These are phyloP conservation scores for Conopomorpha cramerella DNA, from an alignment of 1,140 invertebrate species.

Conservation along the genomic window DNA sequence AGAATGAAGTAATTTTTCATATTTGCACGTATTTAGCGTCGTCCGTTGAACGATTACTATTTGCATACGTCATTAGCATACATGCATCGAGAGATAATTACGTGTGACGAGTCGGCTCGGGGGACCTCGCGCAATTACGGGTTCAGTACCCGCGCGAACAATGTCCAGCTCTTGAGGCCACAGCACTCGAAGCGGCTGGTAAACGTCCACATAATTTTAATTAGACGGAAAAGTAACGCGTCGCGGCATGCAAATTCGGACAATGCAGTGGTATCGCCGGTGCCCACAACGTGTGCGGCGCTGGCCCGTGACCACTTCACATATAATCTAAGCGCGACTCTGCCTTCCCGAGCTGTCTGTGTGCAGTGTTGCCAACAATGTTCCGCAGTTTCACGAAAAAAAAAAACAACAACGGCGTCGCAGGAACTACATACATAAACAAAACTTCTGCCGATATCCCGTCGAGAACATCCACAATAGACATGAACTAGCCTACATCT, in stretches of 20 bases:
- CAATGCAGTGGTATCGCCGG: constrained; percentile 27
- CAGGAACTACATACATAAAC: too few species aligned
- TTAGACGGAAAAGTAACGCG: constrained; percentile 31
- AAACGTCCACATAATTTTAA: constrained; percentile 26
- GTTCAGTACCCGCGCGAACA: background rate
- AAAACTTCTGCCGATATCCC: too few species aligned
- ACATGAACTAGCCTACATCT: too few species aligned
- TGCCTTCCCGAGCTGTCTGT: constrained; percentile 11
- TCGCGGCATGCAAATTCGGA: constrained; percentile 40
- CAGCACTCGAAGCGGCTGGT: background rate
- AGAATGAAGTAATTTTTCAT: constrained; percentile 47
- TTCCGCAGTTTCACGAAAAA: constrained; percentile 26
- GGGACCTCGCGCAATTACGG: too few species aligned
- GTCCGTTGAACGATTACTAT: constrained; percentile 23
- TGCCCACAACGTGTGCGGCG: constrained; percentile 17
- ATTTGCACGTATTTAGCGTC: too few species aligned
- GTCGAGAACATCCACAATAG: too few species aligned
- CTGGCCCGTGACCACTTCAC: constrained; percentile 37
- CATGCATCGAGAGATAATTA: constrained; percentile 29
- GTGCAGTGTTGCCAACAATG: constrained; percentile 19
- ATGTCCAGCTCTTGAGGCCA: background rate
- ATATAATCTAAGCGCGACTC: constrained; percentile 10
- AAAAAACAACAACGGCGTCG: too few species aligned
- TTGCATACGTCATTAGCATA: constrained; percentile 46
- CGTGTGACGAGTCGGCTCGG: constrained; percentile 26